Base-by-base conservation (phyloP, 2,797 vertebrate species). In the Hybognathus amarus region DNA sequence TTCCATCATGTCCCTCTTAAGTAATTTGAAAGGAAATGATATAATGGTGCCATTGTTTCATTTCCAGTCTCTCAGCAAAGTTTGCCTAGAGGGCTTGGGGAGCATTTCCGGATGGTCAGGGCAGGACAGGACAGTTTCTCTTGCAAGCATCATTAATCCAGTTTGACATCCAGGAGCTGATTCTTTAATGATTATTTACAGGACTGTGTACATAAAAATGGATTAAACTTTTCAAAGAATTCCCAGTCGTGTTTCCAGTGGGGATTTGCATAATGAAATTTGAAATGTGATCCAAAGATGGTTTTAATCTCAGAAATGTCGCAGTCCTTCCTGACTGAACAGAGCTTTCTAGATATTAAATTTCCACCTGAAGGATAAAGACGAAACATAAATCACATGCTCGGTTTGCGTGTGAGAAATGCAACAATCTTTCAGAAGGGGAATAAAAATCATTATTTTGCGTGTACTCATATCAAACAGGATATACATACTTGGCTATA, bases 1-100 rank as follows among this genome's bases (percentile, higher is more conserved):
- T 82, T 30, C 38, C 38, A 33, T 80, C 68, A 71, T 70, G 50
- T 71, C 54, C 40, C 27, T 71, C 68, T 71, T n/a, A 61, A 22
- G 38, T 61, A 71, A 61, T 61, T 36, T 50, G 30, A 81, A 81
- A 24, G 38, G 78, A 45, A 38, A 64, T 64, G 30, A 74, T 81
- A 27, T 74, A 63, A 71, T 71, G 27, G 24, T 45, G 79, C 67
- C 42, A 50, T 56, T 56, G 52, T 79, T 36, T 71, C 20, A 45
- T 54, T 68, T 69, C 20, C 50, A 56, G 36, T 45, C 36, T 64
- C 54, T 27, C 36, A 30, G 10, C 66, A 80, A 13, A 10, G 13
- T 45, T 15, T 45, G 66, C 38, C 78, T 59, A 5, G 52, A 42
- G 17, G 36, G 17, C 10, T 30, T 3, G 17, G 17, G 10, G 59